Conservation (phyloP, 2,888 invertebrate genomes). For the Drosophila ochracea region DNA sequence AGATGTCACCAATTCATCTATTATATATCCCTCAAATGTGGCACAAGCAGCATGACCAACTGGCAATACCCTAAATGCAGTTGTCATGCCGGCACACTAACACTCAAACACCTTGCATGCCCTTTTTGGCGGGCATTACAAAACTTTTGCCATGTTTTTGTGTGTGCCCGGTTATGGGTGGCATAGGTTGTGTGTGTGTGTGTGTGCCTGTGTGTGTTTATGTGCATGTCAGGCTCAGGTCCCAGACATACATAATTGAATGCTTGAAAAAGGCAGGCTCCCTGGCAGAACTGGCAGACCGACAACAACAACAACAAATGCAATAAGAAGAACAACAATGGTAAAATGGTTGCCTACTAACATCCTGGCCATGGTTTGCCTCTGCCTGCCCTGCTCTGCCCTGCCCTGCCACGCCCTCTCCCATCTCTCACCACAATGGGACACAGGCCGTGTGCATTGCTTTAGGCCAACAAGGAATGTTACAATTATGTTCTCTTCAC, state of each 20-base stretch:
- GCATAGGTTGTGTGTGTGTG: not conserved
- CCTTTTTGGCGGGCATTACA: constrained; percentile 79
- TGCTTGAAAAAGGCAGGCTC: constrained; percentile 76
- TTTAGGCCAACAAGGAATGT: constrained; percentile 81
- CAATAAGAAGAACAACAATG: constrained; percentile 31
- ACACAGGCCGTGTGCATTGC: constrained; percentile 70
- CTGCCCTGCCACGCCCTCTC: constrained; percentile 1
- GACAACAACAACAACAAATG: constrained; percentile 42
- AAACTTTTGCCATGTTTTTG: constrained; percentile 79
- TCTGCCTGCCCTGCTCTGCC: constrained; percentile 12
- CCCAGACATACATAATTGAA: constrained; percentile 80
- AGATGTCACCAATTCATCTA: not conserved
- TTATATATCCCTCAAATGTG: constrained; percentile 1
- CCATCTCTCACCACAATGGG: constrained; percentile 28
- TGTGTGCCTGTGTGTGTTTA: constrained; percentile 17
- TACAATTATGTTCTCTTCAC: constrained; percentile 81
- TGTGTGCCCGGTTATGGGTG: constrained; percentile 38
- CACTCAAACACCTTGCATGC: constrained; percentile 76
- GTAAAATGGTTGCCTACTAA: constrained; percentile 63
- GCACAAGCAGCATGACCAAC: constrained; percentile 38
- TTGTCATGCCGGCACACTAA: constrained; percentile 64
- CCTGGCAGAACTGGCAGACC: constrained; percentile 50
- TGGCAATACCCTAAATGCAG: constrained; percentile 56
- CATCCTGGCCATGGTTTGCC: constrained; percentile 58
- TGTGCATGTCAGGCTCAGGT: constrained; percentile 76